Conservation (phyloP, 2,113 vertebrate species). For the Saiga tatarica region DNA sequence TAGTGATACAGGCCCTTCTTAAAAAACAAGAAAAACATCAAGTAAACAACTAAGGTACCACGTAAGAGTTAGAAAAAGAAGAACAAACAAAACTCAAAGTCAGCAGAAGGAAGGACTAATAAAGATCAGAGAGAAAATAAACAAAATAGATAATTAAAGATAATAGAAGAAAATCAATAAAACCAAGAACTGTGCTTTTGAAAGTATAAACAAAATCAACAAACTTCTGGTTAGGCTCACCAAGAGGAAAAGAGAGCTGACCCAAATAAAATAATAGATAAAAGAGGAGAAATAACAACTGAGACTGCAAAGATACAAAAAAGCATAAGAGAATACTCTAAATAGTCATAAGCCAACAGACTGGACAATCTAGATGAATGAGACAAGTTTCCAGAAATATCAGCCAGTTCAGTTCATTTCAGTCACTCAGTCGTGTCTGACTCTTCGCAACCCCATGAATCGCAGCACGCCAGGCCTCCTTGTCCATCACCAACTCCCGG, state of each 20-base stretch:
- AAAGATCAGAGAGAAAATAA: background rate
- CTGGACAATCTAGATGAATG: background rate
- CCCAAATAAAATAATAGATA: background rate
- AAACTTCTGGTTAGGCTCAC: background rate
- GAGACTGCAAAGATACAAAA: background rate
- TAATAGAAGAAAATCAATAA: background rate
- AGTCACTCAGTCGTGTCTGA: background rate
- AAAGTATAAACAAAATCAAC: background rate
- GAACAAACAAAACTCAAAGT: background rate
- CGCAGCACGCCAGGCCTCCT: background rate
- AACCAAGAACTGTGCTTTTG: background rate
- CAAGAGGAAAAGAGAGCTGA: background rate
- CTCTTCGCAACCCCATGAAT: background rate
- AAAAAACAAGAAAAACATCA: background rate
- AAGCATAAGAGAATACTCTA: background rate
- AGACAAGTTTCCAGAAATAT: background rate
- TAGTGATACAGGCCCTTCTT: background rate
- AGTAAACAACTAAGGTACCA: background rate
- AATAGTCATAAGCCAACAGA: background rate
- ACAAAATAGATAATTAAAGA: background rate
- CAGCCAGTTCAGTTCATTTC: no score
- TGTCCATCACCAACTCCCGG: background rate
- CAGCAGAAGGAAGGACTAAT: background rate
- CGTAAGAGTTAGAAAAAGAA: background rate
- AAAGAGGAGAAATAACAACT: background rate